These are phyloP conservation scores for Tichodroma muraria DNA, from an alignment of 2,113 vertebrate genomes.

Conservation along the genomic window DNA sequence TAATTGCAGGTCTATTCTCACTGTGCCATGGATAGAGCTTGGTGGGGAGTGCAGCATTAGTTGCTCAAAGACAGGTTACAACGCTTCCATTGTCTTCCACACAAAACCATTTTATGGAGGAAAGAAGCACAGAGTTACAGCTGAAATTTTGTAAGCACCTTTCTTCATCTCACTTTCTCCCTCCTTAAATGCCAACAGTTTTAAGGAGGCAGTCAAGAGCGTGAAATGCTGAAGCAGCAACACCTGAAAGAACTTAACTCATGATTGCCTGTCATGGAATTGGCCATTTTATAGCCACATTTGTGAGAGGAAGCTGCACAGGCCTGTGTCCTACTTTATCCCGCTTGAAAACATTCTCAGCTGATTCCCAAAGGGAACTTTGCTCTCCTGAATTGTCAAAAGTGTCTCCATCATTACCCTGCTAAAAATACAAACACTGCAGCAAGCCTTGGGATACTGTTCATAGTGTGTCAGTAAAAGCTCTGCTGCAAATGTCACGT, in stretches of 20 bases:
- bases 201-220: neutral
- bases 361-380: neutral
- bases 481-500: neutral
- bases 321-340: neutral
- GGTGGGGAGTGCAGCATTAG: conserved; percentile 96
- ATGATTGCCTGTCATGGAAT: neutral
- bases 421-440: neutral
- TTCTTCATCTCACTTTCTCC: neutral
- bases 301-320: neutral
- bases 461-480: neutral
- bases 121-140: conserved; percentile 97
- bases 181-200: neutral
- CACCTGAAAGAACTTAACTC: neutral
- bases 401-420: neutral
- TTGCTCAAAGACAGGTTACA: conserved; percentile 96
- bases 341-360: neutral
- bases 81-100: conserved; percentile 92
- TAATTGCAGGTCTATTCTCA: conserved; percentile 90
- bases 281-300: neutral
- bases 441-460: neutral
- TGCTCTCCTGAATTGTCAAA: neutral
- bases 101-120: conserved; percentile 99
- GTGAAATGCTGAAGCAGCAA: neutral
- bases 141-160: conserved; percentile 92
- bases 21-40: conserved; percentile 98